A percentile compares a stretch with the other conserved stretches of the same genome.
phyloP scores from a whole-genome alignment of 2,797 vertebrate genomes.

The Brachyalestes nurse region DNA sequence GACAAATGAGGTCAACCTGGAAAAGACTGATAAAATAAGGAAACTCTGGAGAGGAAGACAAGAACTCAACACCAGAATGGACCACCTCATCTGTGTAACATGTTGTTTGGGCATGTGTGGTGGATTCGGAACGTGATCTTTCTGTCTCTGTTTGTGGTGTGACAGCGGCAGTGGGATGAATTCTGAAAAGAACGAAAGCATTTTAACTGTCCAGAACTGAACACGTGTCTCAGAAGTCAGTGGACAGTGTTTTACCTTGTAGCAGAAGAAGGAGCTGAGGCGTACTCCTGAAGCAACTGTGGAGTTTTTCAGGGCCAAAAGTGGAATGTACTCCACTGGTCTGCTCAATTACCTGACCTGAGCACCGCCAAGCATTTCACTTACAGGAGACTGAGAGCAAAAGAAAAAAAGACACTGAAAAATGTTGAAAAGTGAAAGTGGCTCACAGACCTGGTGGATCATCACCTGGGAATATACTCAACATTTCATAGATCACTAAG shows the following conservation, averaged over 20 bases:
- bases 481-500: background rate
- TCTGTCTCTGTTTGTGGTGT: too few relatives aligned
- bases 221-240: background rate
- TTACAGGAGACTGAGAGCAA: background rate
- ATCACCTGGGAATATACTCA: background rate
- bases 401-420: too few relatives aligned
- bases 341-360: background rate
- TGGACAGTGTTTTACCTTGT: background rate
- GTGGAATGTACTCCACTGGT: background rate
- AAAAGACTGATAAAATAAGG: too few relatives aligned
- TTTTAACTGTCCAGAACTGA: background rate
- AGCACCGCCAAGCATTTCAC: background rate
- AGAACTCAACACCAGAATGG: too few relatives aligned
- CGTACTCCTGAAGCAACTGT: background rate
- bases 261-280: background rate
- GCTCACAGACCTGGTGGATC: background rate
- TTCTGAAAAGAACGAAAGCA: background rate
- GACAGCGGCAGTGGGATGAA: background rate
- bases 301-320: background rate
- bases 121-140: too few relatives aligned
- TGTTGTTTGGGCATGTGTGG: too few relatives aligned
- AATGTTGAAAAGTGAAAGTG: background rate
- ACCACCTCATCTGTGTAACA: too few relatives aligned
- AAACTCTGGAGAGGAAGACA: too few relatives aligned
- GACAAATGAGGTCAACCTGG: too few relatives aligned